Base-by-base conservation (phyloP, 2,113 vertebrate species). In the Tachysurus vachellii region DNA sequence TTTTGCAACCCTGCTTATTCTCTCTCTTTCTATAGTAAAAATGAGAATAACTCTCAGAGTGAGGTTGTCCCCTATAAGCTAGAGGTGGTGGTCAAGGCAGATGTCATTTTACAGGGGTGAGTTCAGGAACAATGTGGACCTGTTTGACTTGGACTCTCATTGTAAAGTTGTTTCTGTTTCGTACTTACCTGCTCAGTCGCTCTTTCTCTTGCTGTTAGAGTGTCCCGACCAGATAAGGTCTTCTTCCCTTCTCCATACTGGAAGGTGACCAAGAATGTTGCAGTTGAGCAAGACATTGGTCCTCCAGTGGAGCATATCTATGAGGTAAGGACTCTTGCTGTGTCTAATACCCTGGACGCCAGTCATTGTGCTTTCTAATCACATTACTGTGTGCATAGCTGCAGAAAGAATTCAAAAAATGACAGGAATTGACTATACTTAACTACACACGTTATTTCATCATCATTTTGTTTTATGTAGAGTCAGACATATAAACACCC, bases 21-120 rank as follows among this genome's bases (percentile, higher is more conserved):
- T 42, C 57, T 77, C 28, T 80, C 64, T 89, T 11, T 94, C 87
- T 85, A 66, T 94, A 98, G 97, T 92, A 98, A 98, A 95, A 98
- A 98, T 90, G 95, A 96, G 91, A 98, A 98, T 88, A 98, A 98
- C 88, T 98, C 97, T 0, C 95, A 96, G 54, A 98, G 97, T 16
- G 96, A 97, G n/a, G 83, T 96, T 82, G 95, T 95, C 3, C 90
- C 94, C 12, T 95, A 96, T 88, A 93, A 87, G 64, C 92, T 97
- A 81, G 96, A 95, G 2, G 96, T 97, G 79, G 95, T 96, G 66
- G 96, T 96, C 56, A 92, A 93, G 84, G 94, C 97, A 75, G 93
- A 95, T 36, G 95, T 98, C 79, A 95, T 96, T 26, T 91, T 97
- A 1, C 96, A 96, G 2, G 96, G 97, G 97, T 98, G 91, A 96